A percentile compares a stretch with the other conserved stretches of the same genome.
Evolutionary conservation across 2,797 vertebrate genomes (phyloP).

Genomic region (Macropus fuliginosus): DNA sequence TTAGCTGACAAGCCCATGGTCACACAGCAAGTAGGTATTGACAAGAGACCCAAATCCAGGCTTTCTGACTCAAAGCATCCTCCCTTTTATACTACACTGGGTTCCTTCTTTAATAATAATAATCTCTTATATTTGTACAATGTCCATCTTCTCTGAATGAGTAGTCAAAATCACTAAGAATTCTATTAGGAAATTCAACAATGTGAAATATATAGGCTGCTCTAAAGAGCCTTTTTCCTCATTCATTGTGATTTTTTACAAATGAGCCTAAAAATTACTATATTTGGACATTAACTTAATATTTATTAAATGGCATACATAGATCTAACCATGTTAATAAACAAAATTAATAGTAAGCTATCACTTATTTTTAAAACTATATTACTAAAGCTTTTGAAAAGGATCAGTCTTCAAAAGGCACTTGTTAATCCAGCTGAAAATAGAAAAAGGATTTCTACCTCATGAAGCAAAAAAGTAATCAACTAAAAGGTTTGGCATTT

Average conservation of each 20-base stretch:
- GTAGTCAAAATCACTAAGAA: background rate
- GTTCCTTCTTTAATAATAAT: background rate
- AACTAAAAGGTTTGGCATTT: background rate
- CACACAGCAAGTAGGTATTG: background rate
- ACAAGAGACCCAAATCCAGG: background rate
- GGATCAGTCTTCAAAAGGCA: background rate
- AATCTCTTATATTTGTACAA: background rate
- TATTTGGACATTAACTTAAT: background rate
- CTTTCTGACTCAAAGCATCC: background rate
- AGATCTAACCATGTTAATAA: background rate
- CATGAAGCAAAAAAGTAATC: background rate
- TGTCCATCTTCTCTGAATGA: background rate
- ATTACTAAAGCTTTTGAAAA: background rate
- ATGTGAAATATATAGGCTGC: background rate
- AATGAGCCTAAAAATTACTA: background rate
- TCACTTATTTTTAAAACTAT: background rate
- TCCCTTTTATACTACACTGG: background rate
- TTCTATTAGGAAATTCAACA: background rate
- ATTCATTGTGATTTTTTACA: background rate
- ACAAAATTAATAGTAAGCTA: background rate
- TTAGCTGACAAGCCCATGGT: background rate
- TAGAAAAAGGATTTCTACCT: conserved; percentile 26
- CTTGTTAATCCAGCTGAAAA: conserved; percentile 6
- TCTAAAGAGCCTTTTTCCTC: background rate
- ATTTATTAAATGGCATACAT: background rate